These are phyloP conservation scores for Andrena cerasifolii DNA, from an alignment of 1,140 invertebrate species.

Conservation along the genomic window DNA sequence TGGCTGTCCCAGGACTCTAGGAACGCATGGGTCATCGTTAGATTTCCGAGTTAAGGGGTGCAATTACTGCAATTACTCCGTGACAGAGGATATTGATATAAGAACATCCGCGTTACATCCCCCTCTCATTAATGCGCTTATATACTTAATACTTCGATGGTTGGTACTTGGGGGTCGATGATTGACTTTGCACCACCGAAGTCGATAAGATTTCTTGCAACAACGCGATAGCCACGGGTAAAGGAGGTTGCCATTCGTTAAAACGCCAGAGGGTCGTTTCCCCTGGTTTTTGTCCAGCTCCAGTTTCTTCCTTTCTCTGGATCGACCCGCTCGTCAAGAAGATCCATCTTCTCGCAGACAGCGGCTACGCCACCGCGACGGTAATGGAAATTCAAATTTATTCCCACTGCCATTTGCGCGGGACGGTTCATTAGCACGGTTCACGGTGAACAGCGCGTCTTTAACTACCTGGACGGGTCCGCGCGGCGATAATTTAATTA, in stretches of 20 bases:
- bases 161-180: too few relatives aligned
- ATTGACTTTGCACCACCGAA: too few relatives aligned
- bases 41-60: constrained; percentile 25
- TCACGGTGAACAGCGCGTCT: constrained; percentile 43
- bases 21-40: constrained; percentile 31
- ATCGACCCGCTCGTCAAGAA: constrained; percentile 1
- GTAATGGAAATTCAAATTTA: constrained; percentile 76
- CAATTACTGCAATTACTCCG: constrained; percentile 31
- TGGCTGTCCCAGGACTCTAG: constrained; percentile 27
- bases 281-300: not conserved
- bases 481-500: constrained; percentile 77
- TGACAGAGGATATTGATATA: not conserved
- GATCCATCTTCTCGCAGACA: constrained; percentile 30
- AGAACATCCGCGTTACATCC: constrained; percentile 3
- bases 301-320: not conserved
- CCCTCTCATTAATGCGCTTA: not conserved
- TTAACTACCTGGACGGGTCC: constrained; percentile 57
- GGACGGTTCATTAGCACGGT: constrained; percentile 76
- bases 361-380: constrained; percentile 14
- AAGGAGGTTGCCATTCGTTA: not conserved
- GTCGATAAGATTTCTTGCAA: constrained; percentile 1
- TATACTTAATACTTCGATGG: too few relatives aligned
- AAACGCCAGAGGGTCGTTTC: not conserved
- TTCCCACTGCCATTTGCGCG: constrained; percentile 68
- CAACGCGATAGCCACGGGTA: not conserved